Evolutionary conservation across 2,113 vertebrate species (phyloP).

Genomic region (Camelus bactrianus): DNA sequence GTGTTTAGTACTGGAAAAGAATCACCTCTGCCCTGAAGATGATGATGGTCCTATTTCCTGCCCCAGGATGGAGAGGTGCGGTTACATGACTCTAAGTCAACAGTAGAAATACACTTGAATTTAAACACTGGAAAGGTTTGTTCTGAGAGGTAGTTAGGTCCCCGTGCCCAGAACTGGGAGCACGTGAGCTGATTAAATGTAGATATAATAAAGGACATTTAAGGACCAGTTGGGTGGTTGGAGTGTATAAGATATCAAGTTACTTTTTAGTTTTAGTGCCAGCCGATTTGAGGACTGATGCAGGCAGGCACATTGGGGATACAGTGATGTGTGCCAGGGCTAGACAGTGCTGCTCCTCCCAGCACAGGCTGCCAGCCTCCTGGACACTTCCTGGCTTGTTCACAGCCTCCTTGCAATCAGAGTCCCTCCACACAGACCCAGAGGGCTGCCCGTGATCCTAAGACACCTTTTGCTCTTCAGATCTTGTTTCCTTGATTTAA

Average conservation of each 20-base stretch:
- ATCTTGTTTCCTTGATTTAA: not conserved
- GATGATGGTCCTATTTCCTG: fast-evolving
- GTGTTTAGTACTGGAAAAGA: not conserved
- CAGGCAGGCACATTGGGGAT: fast-evolving
- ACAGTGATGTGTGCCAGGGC: not conserved
- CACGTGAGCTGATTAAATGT: fast-evolving
- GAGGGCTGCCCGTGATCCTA: too few species aligned
- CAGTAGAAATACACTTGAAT: not conserved
- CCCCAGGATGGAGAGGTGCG: too few species aligned
- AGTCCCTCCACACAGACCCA: not conserved
- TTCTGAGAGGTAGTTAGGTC: not conserved
- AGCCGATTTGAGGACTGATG: fast-evolving
- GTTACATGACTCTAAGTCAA: not conserved
- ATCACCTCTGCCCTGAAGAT: not conserved
- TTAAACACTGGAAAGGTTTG: not conserved
- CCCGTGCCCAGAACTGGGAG: fast-evolving
- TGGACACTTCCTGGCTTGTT: too few species aligned
- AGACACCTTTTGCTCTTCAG: not conserved
- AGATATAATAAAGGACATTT: not conserved
- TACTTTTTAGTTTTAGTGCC: not conserved
- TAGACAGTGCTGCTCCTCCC: not conserved
- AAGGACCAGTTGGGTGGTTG: not conserved
- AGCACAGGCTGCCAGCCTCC: fast-evolving
- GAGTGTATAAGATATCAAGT: not conserved
- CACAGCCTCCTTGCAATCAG: not conserved